Evolutionary conservation across 35 echinoderm and acorn worm genomes (phyloP).

Genomic region (Heliocidaris erythrogramma): DNA sequence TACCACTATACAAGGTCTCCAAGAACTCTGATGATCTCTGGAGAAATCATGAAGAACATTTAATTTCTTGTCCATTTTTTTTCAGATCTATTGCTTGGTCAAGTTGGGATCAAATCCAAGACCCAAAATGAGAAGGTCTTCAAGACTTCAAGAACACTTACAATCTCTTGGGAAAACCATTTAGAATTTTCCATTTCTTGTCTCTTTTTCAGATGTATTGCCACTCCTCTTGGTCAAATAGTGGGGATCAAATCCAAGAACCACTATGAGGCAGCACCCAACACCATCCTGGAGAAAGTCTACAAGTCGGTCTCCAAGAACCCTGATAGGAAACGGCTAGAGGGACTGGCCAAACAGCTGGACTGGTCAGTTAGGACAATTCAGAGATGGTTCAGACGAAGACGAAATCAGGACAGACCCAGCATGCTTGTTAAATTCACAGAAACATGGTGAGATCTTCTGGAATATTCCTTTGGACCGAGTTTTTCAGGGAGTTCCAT

Average conservation of each 20-base stretch:
- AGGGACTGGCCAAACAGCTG: conserved; percentile 90
- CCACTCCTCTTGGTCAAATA: conserved; percentile 54
- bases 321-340: conserved; percentile 63
- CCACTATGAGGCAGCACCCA: conserved; percentile 46
- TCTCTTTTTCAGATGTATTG: conserved; percentile 61
- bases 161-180: background rate
- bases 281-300: conserved; percentile 91
- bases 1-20: no score
- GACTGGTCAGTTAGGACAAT: conserved; percentile 83
- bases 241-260: conserved; percentile 48
- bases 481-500: no score
- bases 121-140: background rate
- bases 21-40: no score
- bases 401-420: conserved; percentile 74
- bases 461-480: background rate
- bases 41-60: no score
- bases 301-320: conserved; percentile 63
- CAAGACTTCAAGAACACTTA: background rate
- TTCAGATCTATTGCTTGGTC: no score
- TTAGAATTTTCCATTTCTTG: background rate
- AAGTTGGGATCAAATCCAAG: no score
- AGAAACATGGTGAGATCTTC: conserved; percentile 74
- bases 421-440: conserved; percentile 84
- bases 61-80: no score
- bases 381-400: conserved; percentile 78